Base-by-base conservation (phyloP, 37 sponge, comb jelly and placozoan species). In the Eunapius fragilis region DNA sequence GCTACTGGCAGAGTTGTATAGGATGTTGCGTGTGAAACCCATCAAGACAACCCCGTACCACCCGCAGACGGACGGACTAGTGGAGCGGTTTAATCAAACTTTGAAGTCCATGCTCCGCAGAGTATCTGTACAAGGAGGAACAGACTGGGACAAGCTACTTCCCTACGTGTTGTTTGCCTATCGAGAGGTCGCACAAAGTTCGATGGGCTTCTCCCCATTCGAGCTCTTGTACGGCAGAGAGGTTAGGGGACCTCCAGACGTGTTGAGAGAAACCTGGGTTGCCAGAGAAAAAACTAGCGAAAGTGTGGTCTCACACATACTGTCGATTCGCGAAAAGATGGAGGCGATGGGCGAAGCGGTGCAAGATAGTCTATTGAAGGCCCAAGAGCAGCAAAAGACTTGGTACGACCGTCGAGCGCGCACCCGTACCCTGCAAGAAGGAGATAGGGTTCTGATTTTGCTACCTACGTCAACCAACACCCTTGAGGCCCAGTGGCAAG, bases 61-160 rank as follows among this genome's bases (percentile, higher is more conserved):
- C 25, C 85, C 78, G 23, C 85, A 85, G 72, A 85, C 85, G n/a
- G 78, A 78, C 67, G 87, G 87, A 23, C 36, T 86, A 67, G 87
- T 86, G 10, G 80, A 86, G 33, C 37, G 87, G 5, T 86, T 86
- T 47, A 80, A 78, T 37, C 35, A 27, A 26, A 87, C 80, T 14
- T 25, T 86, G 80, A 86, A 86, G 48, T 31, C 49, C 17, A 84
- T 84, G 76, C 69, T 84, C 0, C 3, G 37, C 58, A 82, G 58
- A 30, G 6, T 72, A 2, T 31, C 36, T 0, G 38, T 5, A 0
- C 31, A 72, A 31, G 22, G 32, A 19, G 73, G 23, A 27, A 72
- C 71, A 31, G 68, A 78, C 27, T 85, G 78, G 83, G 83, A 82
- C 72, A 72, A 69, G 78, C 24, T 32, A 13, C 37, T 82, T 23